phyloP scores from a whole-genome alignment of 2,888 invertebrate genomes.

The Magallana nippona region DNA sequence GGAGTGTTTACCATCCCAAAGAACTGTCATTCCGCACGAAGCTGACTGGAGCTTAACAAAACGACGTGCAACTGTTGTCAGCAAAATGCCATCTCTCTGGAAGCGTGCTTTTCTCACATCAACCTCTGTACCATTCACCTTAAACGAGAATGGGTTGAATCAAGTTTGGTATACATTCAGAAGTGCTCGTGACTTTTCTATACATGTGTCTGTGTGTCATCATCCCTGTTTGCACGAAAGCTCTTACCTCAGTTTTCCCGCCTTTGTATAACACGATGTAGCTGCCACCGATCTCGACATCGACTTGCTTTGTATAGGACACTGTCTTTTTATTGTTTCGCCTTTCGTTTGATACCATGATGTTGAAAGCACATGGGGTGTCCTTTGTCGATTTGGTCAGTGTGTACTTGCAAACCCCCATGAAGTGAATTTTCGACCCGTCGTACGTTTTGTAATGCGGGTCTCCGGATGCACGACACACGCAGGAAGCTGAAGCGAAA shows the following conservation, averaged over 20 bases:
- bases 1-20: constrained; percentile 13
- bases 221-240: neutral
- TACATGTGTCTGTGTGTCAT: too few species aligned
- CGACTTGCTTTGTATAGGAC: constrained; percentile 7
- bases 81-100: neutral
- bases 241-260: neutral
- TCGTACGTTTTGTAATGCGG: constrained; percentile 27
- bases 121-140: neutral
- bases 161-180: neutral
- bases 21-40: neutral
- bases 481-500: constrained; percentile 1
- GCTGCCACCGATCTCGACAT: neutral
- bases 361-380: neutral
- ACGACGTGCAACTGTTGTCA: neutral
- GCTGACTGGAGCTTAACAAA: neutral
- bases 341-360: constrained; percentile 11
- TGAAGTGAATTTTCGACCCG: constrained; percentile 28
- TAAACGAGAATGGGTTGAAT: neutral
- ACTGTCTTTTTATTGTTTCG: neutral
- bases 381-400: neutral
- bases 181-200: too few species aligned
- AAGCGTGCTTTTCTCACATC: neutral
- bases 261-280: neutral
- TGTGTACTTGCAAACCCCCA: constrained; percentile 30
- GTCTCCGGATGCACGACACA: constrained; percentile 34